Base-by-base conservation (phyloP, 2,113 vertebrate species). In the Chrysochloris asiatica region DNA sequence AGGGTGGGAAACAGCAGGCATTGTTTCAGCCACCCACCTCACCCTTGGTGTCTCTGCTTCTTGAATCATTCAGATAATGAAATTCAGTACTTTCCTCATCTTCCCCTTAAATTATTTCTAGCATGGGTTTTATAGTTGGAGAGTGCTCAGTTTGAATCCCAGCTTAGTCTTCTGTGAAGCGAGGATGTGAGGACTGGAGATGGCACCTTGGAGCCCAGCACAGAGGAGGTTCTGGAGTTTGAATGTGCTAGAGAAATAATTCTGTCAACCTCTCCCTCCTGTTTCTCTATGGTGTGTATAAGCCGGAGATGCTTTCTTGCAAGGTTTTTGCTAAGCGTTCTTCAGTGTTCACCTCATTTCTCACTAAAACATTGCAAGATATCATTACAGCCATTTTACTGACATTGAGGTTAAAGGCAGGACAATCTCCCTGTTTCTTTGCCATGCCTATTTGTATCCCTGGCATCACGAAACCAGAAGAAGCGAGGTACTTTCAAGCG, bases 71-170 rank as follows among this genome's bases (percentile, higher is more conserved):
- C 47, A 54, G 30, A 1, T 36, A 47, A 24, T 30, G 63, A 61
- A 81, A 43, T 54, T 30, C 61, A 45, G 8, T 16, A n/a, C 59
- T 73, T 83, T 77, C 71, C 38, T 61, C 11, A 6, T 43, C 45
- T 96, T 75, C 69, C 38, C 38, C 43, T 79, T 63, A 69, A 83
- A 79, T 59, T 26, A 11, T 47, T 88, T 36, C 84, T 80, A 72
- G 65, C 41, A 9, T 2, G 2, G 69, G 21, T 81, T 61, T 36
- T 28, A 2, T 8, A 16, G 50, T 76, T 54, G 61, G 50, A 91
- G 47, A 82, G 47, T 59, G 65, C 59, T 86, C 45, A 5, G 72
- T 83, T 89, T 47, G 21, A 72, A 48, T 73, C 52, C 36, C 33
- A n/a, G 13, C 50, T 73, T 61, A 10, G 14, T 75, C 81, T 48